Evolutionary conservation across 2,888 invertebrate species (phyloP).

Genomic region (Lamproptera curius): DNA sequence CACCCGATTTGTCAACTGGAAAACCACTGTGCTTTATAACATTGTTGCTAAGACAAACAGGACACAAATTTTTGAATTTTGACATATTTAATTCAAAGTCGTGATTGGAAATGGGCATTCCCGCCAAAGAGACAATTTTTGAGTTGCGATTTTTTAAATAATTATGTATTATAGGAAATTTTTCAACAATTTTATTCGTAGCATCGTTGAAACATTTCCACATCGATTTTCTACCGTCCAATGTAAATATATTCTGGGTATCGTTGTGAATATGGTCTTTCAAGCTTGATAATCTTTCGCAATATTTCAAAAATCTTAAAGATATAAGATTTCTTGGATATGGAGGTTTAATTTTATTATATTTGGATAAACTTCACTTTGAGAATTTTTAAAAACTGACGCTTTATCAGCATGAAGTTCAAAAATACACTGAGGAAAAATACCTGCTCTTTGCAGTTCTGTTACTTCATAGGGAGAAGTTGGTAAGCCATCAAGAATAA

Average conservation of each 20-base stretch:
- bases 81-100: slow-evolving; percentile 72
- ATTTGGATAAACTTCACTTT: slow-evolving; percentile 49
- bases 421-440: slow-evolving; percentile 79
- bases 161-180: slow-evolving; percentile 62
- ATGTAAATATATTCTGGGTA: slow-evolving; percentile 70
- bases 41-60: slow-evolving; percentile 71
- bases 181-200: slow-evolving; percentile 46
- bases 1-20: slow-evolving; percentile 72
- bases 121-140: slow-evolving; percentile 65
- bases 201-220: slow-evolving; percentile 76
- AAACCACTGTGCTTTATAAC: slow-evolving; percentile 53
- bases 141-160: slow-evolving; percentile 69
- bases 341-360: slow-evolving; percentile 51
- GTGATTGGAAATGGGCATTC: slow-evolving; percentile 76
- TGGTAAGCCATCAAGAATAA: slow-evolving; percentile 81
- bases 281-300: slow-evolving; percentile 41
- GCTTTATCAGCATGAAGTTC: slow-evolving; percentile 61
- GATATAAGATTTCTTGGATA: slow-evolving; percentile 58
- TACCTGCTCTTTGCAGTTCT: slow-evolving; percentile 63
- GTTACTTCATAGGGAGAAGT: slow-evolving; percentile 65
- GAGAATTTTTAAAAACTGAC: slow-evolving; percentile 55
- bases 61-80: slow-evolving; percentile 75
- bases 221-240: slow-evolving; percentile 70
- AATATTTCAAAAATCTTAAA: slow-evolving; percentile 64
- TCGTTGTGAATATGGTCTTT: slow-evolving; percentile 72